A percentile compares a stretch with the other conserved stretches of the same genome.
phyloP scores from a whole-genome alignment of 2,113 vertebrate genomes.

The Budorcas taxicolor region DNA sequence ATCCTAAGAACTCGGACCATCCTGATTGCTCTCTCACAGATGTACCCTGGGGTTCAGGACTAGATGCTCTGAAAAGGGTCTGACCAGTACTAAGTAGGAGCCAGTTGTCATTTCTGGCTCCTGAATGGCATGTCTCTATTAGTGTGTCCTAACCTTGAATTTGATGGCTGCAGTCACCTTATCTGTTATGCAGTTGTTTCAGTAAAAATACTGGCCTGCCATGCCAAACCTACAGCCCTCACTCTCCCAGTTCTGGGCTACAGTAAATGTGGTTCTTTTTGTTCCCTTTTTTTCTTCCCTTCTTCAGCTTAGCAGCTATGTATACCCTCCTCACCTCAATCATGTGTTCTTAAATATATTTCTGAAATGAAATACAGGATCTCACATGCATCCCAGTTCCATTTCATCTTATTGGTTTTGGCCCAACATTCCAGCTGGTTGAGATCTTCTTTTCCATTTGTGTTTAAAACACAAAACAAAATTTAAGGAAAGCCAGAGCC shows the following conservation, averaged over 20 bases:
- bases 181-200: background rate
- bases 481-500: conserved; percentile 33
- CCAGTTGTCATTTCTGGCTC: background rate
- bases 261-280: background rate
- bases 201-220: fast-evolving
- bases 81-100: background rate
- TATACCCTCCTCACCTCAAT: background rate
- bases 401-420: conserved; percentile 51
- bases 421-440: conserved; percentile 61
- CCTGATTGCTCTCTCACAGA: background rate
- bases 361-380: conserved; percentile 55
- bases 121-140: background rate
- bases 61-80: background rate
- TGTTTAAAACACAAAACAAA: conserved; percentile 58
- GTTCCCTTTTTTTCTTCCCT: background rate
- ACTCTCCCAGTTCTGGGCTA: background rate
- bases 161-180: background rate
- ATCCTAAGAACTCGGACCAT: background rate
- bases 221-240: background rate
- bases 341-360: conserved; percentile 36
- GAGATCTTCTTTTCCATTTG: conserved; percentile 59
- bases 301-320: background rate
- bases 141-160: background rate
- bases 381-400: background rate
- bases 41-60: background rate